Evolutionary conservation across 1,140 invertebrate species (phyloP).

Genomic region (Megalopta genalis): DNA sequence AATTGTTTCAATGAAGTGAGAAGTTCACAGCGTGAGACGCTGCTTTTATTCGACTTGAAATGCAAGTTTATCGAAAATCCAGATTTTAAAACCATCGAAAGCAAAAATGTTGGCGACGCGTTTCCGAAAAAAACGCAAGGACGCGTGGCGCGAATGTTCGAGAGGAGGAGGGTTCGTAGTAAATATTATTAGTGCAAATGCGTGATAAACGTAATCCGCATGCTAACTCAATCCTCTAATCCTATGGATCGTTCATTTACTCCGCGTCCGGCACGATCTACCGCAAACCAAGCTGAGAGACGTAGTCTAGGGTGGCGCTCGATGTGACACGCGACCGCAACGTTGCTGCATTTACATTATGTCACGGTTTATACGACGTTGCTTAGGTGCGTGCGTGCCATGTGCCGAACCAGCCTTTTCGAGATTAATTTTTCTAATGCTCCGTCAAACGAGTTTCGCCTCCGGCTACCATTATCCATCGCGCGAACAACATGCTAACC

Average conservation of each 20-base stretch:
- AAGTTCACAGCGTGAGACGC: too few species aligned
- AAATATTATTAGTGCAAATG: constrained; percentile 1
- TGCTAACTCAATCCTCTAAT: constrained; percentile 30
- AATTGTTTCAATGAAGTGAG: too few species aligned
- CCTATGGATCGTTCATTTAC: constrained; percentile 49
- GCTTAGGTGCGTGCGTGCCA: constrained; percentile 69
- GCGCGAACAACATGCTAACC: not conserved
- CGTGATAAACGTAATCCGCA: constrained; percentile 16
- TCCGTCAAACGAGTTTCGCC: constrained; percentile 44
- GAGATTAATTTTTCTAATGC: constrained; percentile 75
- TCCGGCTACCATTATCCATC: constrained; percentile 14
- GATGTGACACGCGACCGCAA: constrained; percentile 75
- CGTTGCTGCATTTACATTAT: constrained; percentile 69
- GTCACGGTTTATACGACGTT: constrained; percentile 55
- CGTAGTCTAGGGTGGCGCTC: constrained; percentile 60
- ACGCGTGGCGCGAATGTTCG: too few species aligned
- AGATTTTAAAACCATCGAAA: too few species aligned
- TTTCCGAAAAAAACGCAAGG: not conserved
- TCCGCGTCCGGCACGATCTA: constrained; percentile 52
- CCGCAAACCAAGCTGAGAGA: constrained; percentile 37
- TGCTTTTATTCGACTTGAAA: too few species aligned
- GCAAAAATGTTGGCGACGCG: too few species aligned
- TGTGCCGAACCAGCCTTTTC: constrained; percentile 70
- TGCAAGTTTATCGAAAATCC: too few species aligned
- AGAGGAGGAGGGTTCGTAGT: too few species aligned